These are phyloP conservation scores for Zophobas morio DNA, from an alignment of 1,140 invertebrate species.

Conservation along the genomic window DNA sequence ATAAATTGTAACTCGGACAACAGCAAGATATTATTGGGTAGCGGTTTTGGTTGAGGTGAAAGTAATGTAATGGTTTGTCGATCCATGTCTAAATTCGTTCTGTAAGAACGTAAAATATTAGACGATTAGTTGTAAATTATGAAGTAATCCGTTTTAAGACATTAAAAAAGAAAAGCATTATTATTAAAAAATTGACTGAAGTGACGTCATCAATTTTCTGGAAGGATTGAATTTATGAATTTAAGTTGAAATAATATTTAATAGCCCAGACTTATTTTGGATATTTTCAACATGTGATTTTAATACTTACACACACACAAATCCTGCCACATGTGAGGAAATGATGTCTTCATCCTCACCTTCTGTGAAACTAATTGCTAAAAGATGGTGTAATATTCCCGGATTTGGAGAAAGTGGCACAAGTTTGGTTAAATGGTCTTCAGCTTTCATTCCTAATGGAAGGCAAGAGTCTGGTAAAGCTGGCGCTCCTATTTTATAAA, in stretches of 20 bases:
- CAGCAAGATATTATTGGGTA: conserved; percentile 85
- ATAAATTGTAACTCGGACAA: conserved; percentile 91
- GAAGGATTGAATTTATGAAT: not conserved
- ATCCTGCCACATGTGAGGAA: conserved; percentile 91
- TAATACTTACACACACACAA: conserved; percentile 91
- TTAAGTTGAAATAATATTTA: not conserved
- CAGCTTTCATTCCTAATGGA: conserved; percentile 94
- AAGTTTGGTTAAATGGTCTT: conserved; percentile 94
- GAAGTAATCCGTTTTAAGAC: no score
- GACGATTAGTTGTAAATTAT: no score
- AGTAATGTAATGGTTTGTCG: conserved; percentile 89
- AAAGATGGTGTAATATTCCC: conserved; percentile 88
- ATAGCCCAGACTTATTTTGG: not conserved
- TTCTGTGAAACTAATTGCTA: conserved; percentile 90
- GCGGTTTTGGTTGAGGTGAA: conserved; percentile 91
- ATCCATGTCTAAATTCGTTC: conserved; percentile 91
- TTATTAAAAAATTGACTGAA: no score
- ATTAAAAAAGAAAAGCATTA: no score
- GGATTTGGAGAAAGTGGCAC: conserved; percentile 84
- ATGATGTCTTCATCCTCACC: conserved; percentile 86
- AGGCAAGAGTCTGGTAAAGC: conserved; percentile 94
- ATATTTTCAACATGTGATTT: conserved; percentile 10
- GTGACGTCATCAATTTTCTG: not conserved
- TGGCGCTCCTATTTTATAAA: conserved; percentile 96
- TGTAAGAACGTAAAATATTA: conserved; percentile 68